Evolutionary conservation across 53 echinoderm and acorn worm species (phyloP).

Genomic region (Antedon mediterranea): DNA sequence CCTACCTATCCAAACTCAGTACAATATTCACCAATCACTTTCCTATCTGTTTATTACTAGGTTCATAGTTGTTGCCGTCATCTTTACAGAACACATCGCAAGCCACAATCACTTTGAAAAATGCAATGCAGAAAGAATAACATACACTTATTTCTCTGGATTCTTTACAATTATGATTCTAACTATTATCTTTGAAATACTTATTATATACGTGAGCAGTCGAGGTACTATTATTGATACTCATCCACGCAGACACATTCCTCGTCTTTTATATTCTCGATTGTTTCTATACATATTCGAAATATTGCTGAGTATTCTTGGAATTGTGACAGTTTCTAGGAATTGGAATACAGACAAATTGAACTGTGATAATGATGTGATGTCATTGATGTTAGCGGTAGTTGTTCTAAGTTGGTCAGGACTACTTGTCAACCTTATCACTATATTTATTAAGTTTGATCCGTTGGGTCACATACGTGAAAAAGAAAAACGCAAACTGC

Average conservation of each 20-base stretch:
- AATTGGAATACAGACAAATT: conserved; percentile 11
- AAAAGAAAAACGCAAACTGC: background rate
- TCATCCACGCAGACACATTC: conserved; percentile 38
- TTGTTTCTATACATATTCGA: conserved; percentile 53
- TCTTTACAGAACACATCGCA: no score
- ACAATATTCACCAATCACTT: no score
- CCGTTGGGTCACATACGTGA: conserved; percentile 10
- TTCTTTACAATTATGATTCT: conserved; percentile 40
- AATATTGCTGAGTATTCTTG: conserved; percentile 54
- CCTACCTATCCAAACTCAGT: no score
- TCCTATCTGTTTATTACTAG: no score
- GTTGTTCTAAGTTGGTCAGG: conserved; percentile 52
- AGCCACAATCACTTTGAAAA: no score
- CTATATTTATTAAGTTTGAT: conserved; percentile 33
- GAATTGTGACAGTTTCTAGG: conserved; percentile 40
- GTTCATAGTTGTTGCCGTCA: no score
- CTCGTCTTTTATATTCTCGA: conserved; percentile 54
- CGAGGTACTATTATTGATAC: conserved; percentile 59
- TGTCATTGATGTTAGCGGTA: conserved; percentile 27
- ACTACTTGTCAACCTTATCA: conserved; percentile 17
- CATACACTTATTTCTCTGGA: conserved; percentile 48
- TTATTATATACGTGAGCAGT: conserved; percentile 49
- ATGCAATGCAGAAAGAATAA: no score
- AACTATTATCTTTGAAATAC: conserved; percentile 50
- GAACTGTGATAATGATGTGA: conserved; percentile 6